Conservation (phyloP, 2,797 vertebrate genomes). For the Artibeus jamaicensis region DNA sequence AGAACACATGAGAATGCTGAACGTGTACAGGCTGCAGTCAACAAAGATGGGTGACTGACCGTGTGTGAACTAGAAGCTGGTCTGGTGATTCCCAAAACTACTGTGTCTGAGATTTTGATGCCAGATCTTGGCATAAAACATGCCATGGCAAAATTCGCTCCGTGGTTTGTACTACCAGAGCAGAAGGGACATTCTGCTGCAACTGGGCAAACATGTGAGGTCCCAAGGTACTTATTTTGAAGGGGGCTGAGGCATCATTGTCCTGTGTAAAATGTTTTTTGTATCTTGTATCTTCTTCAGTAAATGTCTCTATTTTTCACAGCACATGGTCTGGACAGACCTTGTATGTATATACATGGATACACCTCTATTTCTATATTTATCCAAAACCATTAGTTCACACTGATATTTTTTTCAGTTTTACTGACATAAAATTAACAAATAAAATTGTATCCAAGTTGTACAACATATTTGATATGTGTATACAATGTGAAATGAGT, state of each 20-base stretch:
- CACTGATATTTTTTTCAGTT: not conserved
- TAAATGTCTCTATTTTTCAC: not conserved
- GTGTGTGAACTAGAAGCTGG: not conserved
- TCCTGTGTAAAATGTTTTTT: not conserved
- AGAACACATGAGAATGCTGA: not conserved
- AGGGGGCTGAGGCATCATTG: not conserved
- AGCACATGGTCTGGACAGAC: not conserved
- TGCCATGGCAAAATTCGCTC: not conserved
- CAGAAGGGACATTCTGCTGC: not conserved
- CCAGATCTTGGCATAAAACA: not conserved
- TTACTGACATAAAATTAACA: not conserved
- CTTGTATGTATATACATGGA: not conserved
- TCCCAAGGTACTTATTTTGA: not conserved
- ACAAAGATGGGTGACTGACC: not conserved
- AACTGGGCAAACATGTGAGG: not conserved
- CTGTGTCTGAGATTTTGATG: not conserved
- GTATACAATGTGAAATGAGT: not conserved
- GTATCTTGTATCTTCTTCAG: not conserved
- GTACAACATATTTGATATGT: not conserved
- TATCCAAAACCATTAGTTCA: not conserved
- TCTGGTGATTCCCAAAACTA: not conserved
- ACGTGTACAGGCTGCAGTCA: not conserved
- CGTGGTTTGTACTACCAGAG: not conserved
- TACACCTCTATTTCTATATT: not conserved
- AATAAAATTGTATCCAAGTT: not conserved